A percentile compares a stretch with the other conserved stretches of the same genome.
phyloP scores from a whole-genome alignment of 2,888 invertebrate species.

The Priocnemis perturbator region DNA sequence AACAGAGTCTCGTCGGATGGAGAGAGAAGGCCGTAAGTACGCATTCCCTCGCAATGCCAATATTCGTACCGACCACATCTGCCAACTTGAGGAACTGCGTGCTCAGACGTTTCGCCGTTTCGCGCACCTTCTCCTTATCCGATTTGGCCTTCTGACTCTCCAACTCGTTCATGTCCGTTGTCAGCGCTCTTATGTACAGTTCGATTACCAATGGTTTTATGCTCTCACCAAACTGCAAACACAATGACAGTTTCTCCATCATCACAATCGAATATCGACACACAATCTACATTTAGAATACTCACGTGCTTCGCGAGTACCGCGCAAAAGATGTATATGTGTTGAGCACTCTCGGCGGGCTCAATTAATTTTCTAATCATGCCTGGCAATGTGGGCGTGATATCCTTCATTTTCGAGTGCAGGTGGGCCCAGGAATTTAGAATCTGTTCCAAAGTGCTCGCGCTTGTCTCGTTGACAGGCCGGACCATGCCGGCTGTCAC shows the following conservation, averaged over 20 bases:
- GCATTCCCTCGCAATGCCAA: conserved; percentile 83
- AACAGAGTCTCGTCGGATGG: conserved; percentile 81
- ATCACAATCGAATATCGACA: too few species aligned
- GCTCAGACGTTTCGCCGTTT: conserved; percentile 78
- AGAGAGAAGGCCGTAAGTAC: conserved; percentile 86
- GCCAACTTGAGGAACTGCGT: conserved; percentile 81
- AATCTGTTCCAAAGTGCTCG: conserved; percentile 69
- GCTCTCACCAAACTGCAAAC: conserved; percentile 77
- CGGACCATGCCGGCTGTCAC: conserved; percentile 78
- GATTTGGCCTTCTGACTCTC: conserved; percentile 81
- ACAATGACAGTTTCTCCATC: conserved; percentile 2
- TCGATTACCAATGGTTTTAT: conserved; percentile 83
- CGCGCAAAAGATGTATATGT: conserved; percentile 82
- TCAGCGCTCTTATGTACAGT: conserved; percentile 84
- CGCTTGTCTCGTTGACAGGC: conserved; percentile 73
- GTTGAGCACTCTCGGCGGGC: conserved; percentile 81
- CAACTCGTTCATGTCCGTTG: conserved; percentile 85
- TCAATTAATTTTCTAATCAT: conserved; percentile 75
- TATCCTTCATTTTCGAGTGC: conserved; percentile 70
- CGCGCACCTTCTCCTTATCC: conserved; percentile 77
- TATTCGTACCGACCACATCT: conserved; percentile 77
- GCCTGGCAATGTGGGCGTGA: conserved; percentile 66
- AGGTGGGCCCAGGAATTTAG: conserved; percentile 71
- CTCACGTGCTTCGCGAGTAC: conserved; percentile 74
- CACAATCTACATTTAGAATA: too few species aligned